Base-by-base conservation (phyloP, 2,797 vertebrate genomes). In the Megaceryle alcyon region DNA sequence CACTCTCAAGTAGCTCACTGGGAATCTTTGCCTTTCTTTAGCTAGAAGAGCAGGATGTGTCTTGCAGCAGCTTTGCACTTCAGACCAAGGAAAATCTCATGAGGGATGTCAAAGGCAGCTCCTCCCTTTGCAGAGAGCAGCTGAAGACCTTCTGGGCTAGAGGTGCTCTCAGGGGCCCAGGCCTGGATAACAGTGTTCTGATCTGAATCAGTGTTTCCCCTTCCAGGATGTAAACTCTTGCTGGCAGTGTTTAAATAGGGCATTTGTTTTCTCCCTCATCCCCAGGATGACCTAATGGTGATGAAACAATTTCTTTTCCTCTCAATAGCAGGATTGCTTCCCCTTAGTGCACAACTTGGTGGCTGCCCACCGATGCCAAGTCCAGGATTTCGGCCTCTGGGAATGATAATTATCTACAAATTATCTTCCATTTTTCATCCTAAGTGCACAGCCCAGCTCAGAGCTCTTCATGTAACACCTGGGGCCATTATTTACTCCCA, bases 301-400 rank as follows among this genome's bases (percentile, higher is more conserved):
- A 23, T 61, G 57, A 88, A 88, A 12, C 43, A 51, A 57, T 85
- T 88, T 90, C 61, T 88, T 33, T 70, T 69, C 53, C 37, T 29
- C 61, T 78, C 41, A 56, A 56, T 31, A 94, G 37, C 44, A 81
- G 72, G 56, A 46, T 29, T 90, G 25, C 44, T 81, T 87, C 29
- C 39, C 15, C n/a, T 46, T 33, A 56, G 26, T 16, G 5, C 29
- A 69, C 43, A 59, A 29, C 51, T 69, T 72, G 54, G 73, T 8
- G 1, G 43, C 31, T 63, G 46, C 44, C 76, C 13, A 49, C n/a
- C 0, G 0, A 33, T 44, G 23, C 10, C 0, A 0, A 88, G 23
- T 26, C 43, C 57, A 69, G 49, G 49, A 79, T 75, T 90, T 92
- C 79, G 46, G 37, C 59, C 37, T 54, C 64, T 65, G 44, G 57